phyloP scores from a whole-genome alignment of 64 coral and sea anemone species.

The Pocillopora verrucosa region DNA sequence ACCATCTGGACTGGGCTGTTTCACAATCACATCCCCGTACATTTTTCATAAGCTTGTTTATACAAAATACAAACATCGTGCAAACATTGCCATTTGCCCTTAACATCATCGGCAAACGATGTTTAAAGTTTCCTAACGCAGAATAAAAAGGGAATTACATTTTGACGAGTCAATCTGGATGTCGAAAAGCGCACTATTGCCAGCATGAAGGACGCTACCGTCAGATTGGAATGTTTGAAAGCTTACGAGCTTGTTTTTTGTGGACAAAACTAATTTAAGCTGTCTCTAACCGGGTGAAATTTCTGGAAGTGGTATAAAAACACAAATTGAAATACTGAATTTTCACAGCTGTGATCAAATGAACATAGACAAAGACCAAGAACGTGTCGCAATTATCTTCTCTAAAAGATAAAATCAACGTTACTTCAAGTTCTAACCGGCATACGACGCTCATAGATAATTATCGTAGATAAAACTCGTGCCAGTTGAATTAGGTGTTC shows the following conservation, averaged over 20 bases:
- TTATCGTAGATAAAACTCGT: not conserved
- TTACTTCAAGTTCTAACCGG: too few relatives aligned
- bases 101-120: constrained; percentile 23
- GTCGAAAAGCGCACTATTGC: not conserved
- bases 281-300: constrained; percentile 8
- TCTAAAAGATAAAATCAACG: not conserved
- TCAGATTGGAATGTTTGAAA: not conserved
- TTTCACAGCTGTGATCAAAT: not conserved
- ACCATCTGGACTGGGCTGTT: constrained; percentile 67
- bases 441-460: not conserved
- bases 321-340: not conserved
- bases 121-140: constrained; percentile 28
- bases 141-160: constrained; percentile 26
- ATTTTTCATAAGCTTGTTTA: constrained; percentile 88
- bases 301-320: constrained; percentile 9
- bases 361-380: not conserved
- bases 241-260: not conserved
- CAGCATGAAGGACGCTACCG: not conserved
- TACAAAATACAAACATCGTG: constrained; percentile 84
- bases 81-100: constrained; percentile 60
- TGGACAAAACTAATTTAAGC: not conserved
- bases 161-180: constrained; percentile 27
- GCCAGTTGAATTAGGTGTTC: too few relatives aligned
- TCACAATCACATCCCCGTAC: constrained; percentile 70
- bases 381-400: not conserved